A percentile compares a stretch with the other conserved stretches of the same genome.
These are phyloP conservation scores for Eubasilissa splendida DNA, from an alignment of 2,888 invertebrate genomes.

Conservation along the genomic window DNA sequence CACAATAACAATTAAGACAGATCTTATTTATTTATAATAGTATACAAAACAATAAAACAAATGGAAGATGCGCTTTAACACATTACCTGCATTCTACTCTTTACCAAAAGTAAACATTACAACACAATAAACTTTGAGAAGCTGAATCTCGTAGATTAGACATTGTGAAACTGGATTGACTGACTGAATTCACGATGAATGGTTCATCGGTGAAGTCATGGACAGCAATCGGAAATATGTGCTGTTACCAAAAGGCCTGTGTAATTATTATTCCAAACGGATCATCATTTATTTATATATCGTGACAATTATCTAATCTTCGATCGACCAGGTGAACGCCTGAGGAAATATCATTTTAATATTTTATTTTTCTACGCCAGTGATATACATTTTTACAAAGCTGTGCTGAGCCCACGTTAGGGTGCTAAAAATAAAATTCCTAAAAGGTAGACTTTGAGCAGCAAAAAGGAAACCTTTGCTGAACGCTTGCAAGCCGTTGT, in stretches of 20 bases:
- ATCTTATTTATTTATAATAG: conserved; percentile 33
- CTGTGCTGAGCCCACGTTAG: conserved; percentile 40
- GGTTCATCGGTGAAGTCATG: conserved; percentile 23
- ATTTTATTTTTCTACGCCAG: conserved; percentile 57
- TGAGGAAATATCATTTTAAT: conserved; percentile 55
- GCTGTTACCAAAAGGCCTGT: conserved; percentile 45
- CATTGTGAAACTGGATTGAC: conserved; percentile 48
- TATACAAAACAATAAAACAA: conserved; percentile 9
- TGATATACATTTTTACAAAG: conserved; percentile 50
- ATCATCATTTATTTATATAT: conserved; percentile 49
- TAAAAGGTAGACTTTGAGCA: conserved; percentile 20
- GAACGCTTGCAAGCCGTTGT: conserved; percentile 53
- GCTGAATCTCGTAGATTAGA: conserved; percentile 31
- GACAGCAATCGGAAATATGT: conserved; percentile 27
- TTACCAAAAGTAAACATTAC: not conserved
- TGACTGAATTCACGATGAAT: conserved; percentile 53
- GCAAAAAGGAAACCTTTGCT: conserved; percentile 23
- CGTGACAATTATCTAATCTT: conserved; percentile 56
- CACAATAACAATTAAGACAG: conserved; percentile 41
- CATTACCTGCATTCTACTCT: conserved; percentile 49
- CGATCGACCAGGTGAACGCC: conserved; percentile 58
- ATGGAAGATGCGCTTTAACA: conserved; percentile 39
- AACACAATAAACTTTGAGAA: conserved; percentile 17
- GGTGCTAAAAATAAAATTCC: conserved; percentile 36
- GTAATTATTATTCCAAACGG: conserved; percentile 57